Evolutionary conservation across 2,797 vertebrate species (phyloP).

Genomic region (Scolopax bukidnonensis): DNA sequence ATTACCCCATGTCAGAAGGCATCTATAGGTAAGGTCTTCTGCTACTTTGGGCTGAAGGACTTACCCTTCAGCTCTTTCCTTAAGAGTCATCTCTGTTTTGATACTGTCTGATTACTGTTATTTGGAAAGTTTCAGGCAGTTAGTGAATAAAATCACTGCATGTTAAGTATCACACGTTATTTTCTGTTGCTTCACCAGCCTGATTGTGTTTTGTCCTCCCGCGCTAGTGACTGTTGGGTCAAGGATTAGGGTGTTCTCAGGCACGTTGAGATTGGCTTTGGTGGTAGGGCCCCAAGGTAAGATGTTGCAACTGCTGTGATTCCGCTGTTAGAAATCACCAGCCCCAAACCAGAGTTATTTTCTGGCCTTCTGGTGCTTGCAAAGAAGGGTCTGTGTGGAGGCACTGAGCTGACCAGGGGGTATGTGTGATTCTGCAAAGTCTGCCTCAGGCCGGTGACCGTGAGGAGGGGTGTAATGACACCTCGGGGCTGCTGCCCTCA

Average conservation of each 20-base stretch:
- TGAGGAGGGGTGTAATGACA: background rate
- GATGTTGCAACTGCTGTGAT: background rate
- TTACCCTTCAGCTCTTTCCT: background rate
- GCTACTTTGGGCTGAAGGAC: background rate
- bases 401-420: background rate
- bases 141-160: background rate
- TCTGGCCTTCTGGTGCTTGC: background rate
- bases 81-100: background rate
- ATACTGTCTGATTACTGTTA: background rate
- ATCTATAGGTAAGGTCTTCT: background rate
- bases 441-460: background rate
- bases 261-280: background rate
- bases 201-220: background rate
- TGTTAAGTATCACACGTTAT: background rate
- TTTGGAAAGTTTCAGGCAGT: background rate
- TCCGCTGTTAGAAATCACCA: background rate
- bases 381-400: background rate
- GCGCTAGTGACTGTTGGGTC: background rate
- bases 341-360: background rate
- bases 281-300: background rate
- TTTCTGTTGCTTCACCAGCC: background rate
- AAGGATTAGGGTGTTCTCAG: background rate
- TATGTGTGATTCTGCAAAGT: background rate
- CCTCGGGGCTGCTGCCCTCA: rapidly evolving
- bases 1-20: background rate